Conservation (phyloP, 1,140 invertebrate species). For the Ylistrum balloti region DNA sequence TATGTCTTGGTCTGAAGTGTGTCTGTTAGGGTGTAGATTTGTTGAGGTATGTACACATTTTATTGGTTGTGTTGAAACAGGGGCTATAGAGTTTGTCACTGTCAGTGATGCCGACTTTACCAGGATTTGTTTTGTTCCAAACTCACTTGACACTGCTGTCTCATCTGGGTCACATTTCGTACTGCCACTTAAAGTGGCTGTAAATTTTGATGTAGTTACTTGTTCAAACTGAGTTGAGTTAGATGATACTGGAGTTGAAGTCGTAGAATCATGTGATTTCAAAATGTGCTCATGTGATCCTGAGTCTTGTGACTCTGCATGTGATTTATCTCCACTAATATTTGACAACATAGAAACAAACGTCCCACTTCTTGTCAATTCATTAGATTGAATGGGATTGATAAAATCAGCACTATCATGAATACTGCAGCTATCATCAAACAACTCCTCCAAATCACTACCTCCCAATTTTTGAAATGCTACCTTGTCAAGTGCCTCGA, state of each 20-base stretch:
- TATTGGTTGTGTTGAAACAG: not conserved
- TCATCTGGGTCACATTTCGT: not conserved
- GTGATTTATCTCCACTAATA: not conserved
- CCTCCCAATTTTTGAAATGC: not conserved
- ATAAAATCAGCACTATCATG: slow-evolving; percentile 28
- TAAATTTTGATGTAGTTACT: not conserved
- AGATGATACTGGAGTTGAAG: not conserved
- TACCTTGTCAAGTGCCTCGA: not conserved
- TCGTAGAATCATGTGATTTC: not conserved
- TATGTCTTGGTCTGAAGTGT: not conserved
- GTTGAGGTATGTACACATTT: not conserved
- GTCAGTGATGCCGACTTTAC: not conserved
- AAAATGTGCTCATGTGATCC: not conserved
- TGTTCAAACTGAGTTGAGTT: not conserved
- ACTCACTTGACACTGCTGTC: not conserved
- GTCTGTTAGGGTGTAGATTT: not conserved
- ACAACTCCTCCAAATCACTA: not conserved
- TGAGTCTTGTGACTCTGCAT: not conserved
- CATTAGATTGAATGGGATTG: not conserved
- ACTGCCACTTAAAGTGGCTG: not conserved
- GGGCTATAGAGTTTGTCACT: not conserved
- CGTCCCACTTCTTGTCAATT: not conserved
- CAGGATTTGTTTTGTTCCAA: not conserved
- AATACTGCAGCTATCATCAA: slow-evolving; percentile 34
- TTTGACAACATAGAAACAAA: not conserved